These are phyloP conservation scores for Cryptoleucopteryx plumbea DNA, from an alignment of 2,113 vertebrate species.

Conservation along the genomic window DNA sequence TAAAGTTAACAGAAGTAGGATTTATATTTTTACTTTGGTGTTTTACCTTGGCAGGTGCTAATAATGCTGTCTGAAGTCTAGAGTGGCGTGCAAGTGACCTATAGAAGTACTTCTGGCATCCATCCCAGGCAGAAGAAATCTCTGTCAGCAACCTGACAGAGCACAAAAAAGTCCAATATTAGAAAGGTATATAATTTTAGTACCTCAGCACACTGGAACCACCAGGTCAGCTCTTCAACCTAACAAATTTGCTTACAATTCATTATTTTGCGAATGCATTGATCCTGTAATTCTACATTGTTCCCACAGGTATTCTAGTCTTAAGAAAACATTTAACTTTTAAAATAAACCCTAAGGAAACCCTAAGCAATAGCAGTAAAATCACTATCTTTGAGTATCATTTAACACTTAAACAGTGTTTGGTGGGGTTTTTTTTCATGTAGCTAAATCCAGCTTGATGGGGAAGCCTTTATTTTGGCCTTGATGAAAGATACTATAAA, in stretches of 20 bases:
- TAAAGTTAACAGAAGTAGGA: background rate
- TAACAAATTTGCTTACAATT: background rate
- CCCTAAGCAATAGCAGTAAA: background rate
- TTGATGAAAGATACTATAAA: background rate
- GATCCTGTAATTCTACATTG: background rate
- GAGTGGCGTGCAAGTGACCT: slow-evolving; percentile 85
- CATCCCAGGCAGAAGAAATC: slow-evolving; percentile 85
- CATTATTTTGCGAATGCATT: background rate
- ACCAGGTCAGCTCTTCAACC: background rate
- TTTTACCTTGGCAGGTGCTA: slow-evolving; percentile 85
- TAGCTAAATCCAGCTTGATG: background rate
- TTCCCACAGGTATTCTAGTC: background rate
- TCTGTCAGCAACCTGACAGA: slow-evolving; percentile 82
- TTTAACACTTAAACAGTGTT: background rate
- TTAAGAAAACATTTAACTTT: background rate
- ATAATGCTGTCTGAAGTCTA: slow-evolving; percentile 76
- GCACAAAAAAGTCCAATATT: background rate
- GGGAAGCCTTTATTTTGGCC: background rate
- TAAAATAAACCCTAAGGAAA: background rate
- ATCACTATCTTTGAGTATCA: background rate
- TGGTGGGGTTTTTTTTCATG: background rate
- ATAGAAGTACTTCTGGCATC: slow-evolving; percentile 96
- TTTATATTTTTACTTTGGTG: background rate
- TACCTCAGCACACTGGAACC: background rate
- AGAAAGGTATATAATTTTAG: background rate